Evolutionary conservation across 2,113 vertebrate species (phyloP), one percentile per base, ranked within the genome.

Genomic region (Cololabis saira): DNA sequence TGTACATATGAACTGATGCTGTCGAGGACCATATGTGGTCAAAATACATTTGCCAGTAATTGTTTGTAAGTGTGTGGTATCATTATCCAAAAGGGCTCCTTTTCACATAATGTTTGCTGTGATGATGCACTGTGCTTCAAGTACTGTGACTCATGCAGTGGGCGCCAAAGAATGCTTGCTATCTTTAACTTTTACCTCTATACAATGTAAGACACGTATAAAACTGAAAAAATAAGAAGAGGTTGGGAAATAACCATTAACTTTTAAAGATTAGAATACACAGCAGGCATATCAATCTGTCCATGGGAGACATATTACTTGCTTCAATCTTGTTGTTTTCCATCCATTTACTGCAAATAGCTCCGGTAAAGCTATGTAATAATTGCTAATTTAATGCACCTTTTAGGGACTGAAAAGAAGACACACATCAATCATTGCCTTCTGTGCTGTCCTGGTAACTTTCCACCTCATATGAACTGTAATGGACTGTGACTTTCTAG

Each of bases 91-190:
- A 76, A 72, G 84, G 80, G 68, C 76, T 83, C 79, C 85, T 79
- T 74, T 84, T 79, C 58, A 64, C 61, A 68, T 62, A 63, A 47
- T 81, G 80, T 70, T 78, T 77, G 65, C 70, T 58, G 77, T 70
- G 81, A 73, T 88, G 78, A 85, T 76, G 71, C 80, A 74, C 27
- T 21, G 57, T 22, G 58, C 67, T 78, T 83, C 61, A 70, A 80
- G 67, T 60, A 76, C 71, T 54, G 55, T 88, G 86, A 88, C 45
- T 90, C 82, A 88, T 77, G 51, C 63, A 66, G 86, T 90, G 82
- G 84, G 86, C 47, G 70, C 69, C 58, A 51, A 87, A 79, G 65
- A 73, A 74, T 64, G 48, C 68, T 37, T 55, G 80, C 70, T 83
- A 80, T 87, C 68, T 85, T 74, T 83, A 78, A 80, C 65, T 62